These are phyloP conservation scores for Clivina fossor DNA, from an alignment of 2,888 invertebrate species.

Conservation along the genomic window DNA sequence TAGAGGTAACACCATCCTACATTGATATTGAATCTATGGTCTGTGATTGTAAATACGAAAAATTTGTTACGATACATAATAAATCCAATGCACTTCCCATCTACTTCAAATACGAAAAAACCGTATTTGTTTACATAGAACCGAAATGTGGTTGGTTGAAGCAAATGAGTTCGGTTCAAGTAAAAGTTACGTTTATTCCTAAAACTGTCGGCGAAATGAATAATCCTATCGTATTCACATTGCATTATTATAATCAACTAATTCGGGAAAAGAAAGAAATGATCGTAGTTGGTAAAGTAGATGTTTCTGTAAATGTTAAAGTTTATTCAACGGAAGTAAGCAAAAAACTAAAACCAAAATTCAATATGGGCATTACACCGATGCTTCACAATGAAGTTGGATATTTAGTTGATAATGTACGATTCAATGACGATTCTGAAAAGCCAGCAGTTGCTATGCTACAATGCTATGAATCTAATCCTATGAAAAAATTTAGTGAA, in stretches of 20 bases:
- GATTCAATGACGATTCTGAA: slow-evolving; percentile 43
- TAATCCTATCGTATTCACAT: slow-evolving; percentile 42
- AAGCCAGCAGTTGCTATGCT: slow-evolving; percentile 43
- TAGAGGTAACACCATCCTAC: slow-evolving; percentile 55
- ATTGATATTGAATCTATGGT: slow-evolving; percentile 55
- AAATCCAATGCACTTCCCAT: slow-evolving; percentile 52
- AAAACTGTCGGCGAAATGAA: slow-evolving; percentile 38
- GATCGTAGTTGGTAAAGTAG: slow-evolving; percentile 37
- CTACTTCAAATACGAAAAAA: slow-evolving; percentile 52
- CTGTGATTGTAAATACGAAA: slow-evolving; percentile 49
- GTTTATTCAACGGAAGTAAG: slow-evolving; percentile 21
- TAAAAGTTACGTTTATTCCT: slow-evolving; percentile 40
- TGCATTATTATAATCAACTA: slow-evolving; percentile 40
- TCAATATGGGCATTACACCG: slow-evolving; percentile 49
- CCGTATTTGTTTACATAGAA: slow-evolving; percentile 51
- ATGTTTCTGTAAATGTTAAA: slow-evolving; percentile 35
- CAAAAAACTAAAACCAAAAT: slow-evolving; percentile 42
- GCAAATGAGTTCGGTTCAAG: slow-evolving; percentile 49
- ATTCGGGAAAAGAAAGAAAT: slow-evolving; percentile 21
- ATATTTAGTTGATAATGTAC: slow-evolving; percentile 45
- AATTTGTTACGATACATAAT: slow-evolving; percentile 45
- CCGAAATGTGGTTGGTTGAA: slow-evolving; percentile 52
- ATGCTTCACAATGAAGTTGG: slow-evolving; percentile 48
- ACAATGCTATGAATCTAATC: slow-evolving; percentile 34
- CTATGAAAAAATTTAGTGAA: slow-evolving; percentile 36